These are phyloP conservation scores for Sebastes fasciatus DNA, from an alignment of 2,113 vertebrate genomes.

Conservation along the genomic window DNA sequence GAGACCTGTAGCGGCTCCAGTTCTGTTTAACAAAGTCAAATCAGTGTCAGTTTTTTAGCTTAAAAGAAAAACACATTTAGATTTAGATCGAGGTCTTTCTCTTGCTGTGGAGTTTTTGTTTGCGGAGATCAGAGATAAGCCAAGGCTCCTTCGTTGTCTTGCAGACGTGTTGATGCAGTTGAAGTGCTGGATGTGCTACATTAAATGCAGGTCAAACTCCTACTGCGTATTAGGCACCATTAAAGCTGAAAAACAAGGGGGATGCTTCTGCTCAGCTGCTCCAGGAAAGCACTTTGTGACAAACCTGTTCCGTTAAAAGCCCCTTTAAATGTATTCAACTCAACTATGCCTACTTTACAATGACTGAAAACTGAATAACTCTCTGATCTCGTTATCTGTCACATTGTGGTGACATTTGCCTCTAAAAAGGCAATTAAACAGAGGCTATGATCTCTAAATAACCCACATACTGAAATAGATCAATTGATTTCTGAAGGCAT, in stretches of 20 bases:
- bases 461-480: slow-evolving; percentile 68
- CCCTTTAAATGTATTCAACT: slow-evolving; percentile 38
- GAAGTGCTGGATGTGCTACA: slow-evolving; percentile 26
- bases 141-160: not conserved
- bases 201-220: slow-evolving; percentile 60
- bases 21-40: slow-evolving; percentile 8
- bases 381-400: slow-evolving; percentile 65
- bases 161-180: slow-evolving; percentile 13
- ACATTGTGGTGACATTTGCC: slow-evolving; percentile 71
- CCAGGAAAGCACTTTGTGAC: slow-evolving; percentile 43
- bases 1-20: not conserved
- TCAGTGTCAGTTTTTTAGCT: slow-evolving; percentile 12
- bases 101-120: not conserved
- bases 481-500: slow-evolving; percentile 70
- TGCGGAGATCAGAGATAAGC: not conserved
- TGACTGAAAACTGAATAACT: slow-evolving; percentile 41
- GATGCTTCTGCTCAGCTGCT: slow-evolving; percentile 32
- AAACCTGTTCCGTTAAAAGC: slow-evolving; percentile 54
- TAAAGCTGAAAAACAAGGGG: slow-evolving; percentile 50
- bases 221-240: slow-evolving; percentile 36
- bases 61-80: not conserved
- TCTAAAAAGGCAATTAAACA: slow-evolving; percentile 69
- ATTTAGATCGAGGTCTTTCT: not conserved
- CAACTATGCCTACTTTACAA: slow-evolving; percentile 28
- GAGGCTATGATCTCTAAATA: slow-evolving; percentile 71